Evolutionary conservation across 2,888 invertebrate species (phyloP), one percentile per base, ranked within the genome.

Genomic region (Harpalus rubripes): DNA sequence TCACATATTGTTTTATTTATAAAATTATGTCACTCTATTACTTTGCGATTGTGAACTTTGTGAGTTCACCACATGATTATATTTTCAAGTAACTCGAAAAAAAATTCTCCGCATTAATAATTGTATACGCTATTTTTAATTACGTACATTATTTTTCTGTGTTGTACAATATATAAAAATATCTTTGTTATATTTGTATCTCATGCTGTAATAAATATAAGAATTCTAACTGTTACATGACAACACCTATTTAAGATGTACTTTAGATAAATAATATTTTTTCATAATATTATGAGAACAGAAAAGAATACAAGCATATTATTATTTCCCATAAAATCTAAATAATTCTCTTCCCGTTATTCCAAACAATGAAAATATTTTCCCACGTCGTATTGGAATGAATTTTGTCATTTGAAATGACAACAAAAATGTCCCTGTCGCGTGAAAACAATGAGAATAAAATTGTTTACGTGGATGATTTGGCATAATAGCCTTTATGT

Each of bases 381-480:
- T 52, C 44, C 44, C 44, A 52, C 10, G 44, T 52, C 44, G 44
- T 12, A 52, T 0, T 32, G 32, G 32, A 32, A 5, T 32, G 32
- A 32, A 32, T 52, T 10, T 52, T 5, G 8, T 52, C 10, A 52
- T 52, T 12, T 12, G 44, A 52, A 52, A 52, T 12, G 44, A 52
- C 44, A 52, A 52, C 44, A 52, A 52, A 52, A 52, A 52, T 52
- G 44, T 52, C 44, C 44, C 12, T 12, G 32, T 32, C 32, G 32
- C 32, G 32, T 32, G 44, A 52, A 52, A 8, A 52, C 44, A 52
- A 52, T 52, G 44, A 52, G 10, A 63, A 18, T 63, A 63, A 63
- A 63, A 22, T 63, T 63, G 26, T 68, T 10, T 39, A 68, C 39
- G 32, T 68, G 32, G 12, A 68, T 68, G 68, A 68, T 68, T 10